Percentiles rank a stretch among this genome's conserved stretches.
These are phyloP conservation scores for Opisthocomus hoazin DNA, from an alignment of 2,113 vertebrate species.

Conservation along the genomic window DNA sequence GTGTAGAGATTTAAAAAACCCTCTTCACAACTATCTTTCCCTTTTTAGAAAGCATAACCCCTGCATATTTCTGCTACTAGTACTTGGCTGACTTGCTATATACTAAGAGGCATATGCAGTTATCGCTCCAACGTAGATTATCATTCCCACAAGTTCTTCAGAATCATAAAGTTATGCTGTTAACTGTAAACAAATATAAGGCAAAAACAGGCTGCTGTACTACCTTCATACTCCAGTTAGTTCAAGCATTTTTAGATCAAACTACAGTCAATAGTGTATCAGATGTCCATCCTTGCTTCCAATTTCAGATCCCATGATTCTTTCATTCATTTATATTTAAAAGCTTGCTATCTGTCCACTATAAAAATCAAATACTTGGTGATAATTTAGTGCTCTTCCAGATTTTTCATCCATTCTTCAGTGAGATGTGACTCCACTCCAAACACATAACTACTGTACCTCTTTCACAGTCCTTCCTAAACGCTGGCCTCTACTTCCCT, in stretches of 20 bases:
- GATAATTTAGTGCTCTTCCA: neutral
- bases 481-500: neutral
- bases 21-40: neutral
- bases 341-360: neutral
- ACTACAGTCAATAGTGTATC: neutral
- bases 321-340: neutral
- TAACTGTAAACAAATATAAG: neutral
- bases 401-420: neutral
- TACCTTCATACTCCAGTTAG: neutral
- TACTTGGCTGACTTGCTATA: neutral
- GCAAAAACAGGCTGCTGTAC: neutral
- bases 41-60: neutral
- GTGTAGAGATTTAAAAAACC: neutral
- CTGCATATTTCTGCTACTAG: neutral
- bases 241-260: neutral
- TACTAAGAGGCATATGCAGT: neutral
- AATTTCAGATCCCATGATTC: neutral
- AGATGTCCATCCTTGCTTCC: neutral
- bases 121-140: neutral
- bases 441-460: neutral
- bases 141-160: neutral
- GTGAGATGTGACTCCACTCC: neutral
- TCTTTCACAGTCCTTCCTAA: neutral
- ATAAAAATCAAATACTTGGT: neutral
- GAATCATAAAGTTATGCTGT: neutral